Percentiles rank a stretch among this genome's conserved stretches.
Conservation (phyloP, 2,113 vertebrate species). For the Steatornis caripensis region DNA sequence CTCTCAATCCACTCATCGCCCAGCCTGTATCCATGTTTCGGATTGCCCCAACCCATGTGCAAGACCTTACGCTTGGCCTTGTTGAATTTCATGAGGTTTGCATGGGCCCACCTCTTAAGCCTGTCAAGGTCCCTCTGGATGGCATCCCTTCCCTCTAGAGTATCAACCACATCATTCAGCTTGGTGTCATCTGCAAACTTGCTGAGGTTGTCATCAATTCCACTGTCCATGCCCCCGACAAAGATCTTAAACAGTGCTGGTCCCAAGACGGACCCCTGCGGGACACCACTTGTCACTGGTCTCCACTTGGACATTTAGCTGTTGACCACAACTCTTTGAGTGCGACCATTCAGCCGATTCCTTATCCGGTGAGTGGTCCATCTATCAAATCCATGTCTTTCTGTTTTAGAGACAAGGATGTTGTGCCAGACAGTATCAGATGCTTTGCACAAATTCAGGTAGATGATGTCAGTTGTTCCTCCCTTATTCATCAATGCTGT, state of each 20-base stretch:
- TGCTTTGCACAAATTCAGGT: not conserved
- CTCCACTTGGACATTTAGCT: not conserved
- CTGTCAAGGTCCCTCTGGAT: not conserved
- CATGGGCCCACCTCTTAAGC: not conserved
- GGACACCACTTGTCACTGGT: not conserved
- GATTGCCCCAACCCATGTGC: not conserved
- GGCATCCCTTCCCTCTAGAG: not conserved
- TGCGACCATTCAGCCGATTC: not conserved
- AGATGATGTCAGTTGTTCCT: not conserved
- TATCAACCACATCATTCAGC: not conserved
- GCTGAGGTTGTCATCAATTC: not conserved
- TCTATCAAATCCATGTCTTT: not conserved
- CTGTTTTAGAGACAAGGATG: not conserved
- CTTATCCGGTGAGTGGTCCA: not conserved
- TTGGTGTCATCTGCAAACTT: not conserved
- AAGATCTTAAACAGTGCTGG: not conserved
- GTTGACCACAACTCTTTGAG: not conserved
- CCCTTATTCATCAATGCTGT: not conserved
- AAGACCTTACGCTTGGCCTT: not conserved
- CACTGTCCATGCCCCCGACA: rapidly evolving
- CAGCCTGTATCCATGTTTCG: not conserved
- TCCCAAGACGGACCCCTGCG: not conserved
- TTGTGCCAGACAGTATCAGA: not conserved
- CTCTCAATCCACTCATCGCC: not conserved
- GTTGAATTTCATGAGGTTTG: not conserved